phyloP scores from a whole-genome alignment of 2,113 vertebrate genomes.

The Dromiciops gliroides region DNA sequence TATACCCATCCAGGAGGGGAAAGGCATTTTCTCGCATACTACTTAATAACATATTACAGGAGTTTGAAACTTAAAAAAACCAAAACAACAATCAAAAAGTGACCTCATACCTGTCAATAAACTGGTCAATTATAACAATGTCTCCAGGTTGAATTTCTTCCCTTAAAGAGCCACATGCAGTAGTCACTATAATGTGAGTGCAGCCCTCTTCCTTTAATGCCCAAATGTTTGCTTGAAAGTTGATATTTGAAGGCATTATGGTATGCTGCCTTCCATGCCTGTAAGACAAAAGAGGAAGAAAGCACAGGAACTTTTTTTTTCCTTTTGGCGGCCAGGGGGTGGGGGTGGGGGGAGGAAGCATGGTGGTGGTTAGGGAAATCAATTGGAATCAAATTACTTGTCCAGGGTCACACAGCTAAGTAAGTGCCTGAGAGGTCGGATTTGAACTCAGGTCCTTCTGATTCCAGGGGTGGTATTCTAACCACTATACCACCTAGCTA shows the following conservation, averaged over 20 bases:
- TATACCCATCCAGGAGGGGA: not conserved
- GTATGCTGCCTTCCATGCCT: constrained; percentile 96
- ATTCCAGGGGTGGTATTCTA: too few relatives aligned
- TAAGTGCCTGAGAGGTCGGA: not conserved
- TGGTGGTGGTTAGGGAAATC: too few relatives aligned
- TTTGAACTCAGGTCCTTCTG: not conserved
- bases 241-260: constrained; percentile 94
- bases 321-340: not conserved
- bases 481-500: too few relatives aligned
- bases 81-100: not conserved
- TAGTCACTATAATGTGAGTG: constrained; percentile 94
- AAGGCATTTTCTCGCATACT: not conserved
- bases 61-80: not conserved
- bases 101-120: constrained; percentile 92
- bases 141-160: constrained; percentile 98
- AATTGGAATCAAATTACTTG: not conserved
- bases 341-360: too few relatives aligned
- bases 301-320: not conserved
- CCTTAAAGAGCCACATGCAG: constrained; percentile 94
- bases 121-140: constrained; percentile 95
- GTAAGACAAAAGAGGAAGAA: not conserved
- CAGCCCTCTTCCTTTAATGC: constrained; percentile 94
- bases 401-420: not conserved
- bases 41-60: not conserved
- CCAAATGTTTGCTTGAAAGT: constrained; percentile 98